These are phyloP conservation scores for Typhlichthys eigenmanni DNA, from an alignment of 2,797 vertebrate genomes.

Conservation along the genomic window DNA sequence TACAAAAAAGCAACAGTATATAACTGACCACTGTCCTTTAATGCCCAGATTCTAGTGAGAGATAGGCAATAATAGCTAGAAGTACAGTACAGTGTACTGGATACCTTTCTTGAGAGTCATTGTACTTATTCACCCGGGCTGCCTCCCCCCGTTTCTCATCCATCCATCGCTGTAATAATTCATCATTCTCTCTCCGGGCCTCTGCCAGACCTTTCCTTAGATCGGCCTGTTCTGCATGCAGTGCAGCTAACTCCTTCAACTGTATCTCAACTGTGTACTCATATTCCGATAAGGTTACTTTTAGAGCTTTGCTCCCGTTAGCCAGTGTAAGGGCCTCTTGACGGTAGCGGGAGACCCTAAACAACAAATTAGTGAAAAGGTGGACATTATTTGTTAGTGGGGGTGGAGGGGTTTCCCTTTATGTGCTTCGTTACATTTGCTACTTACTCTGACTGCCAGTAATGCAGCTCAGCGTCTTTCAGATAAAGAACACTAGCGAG, in stretches of 20 bases:
- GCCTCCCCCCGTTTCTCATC: slow-evolving; percentile 74
- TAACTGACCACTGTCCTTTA: background rate
- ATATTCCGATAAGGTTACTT: slow-evolving; percentile 54
- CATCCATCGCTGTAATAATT: slow-evolving; percentile 73
- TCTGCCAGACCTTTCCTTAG: slow-evolving; percentile 49
- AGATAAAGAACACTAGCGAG: slow-evolving; percentile 69
- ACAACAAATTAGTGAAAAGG: slow-evolving; percentile 1
- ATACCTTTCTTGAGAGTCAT: slow-evolving; percentile 69
- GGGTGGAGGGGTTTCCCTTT: background rate
- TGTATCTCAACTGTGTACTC: slow-evolving; percentile 72
- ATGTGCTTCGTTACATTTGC: background rate
- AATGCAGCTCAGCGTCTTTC: slow-evolving; percentile 78
- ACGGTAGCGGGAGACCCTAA: slow-evolving; percentile 69
- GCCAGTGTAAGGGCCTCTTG: slow-evolving; percentile 72
- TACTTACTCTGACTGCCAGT: slow-evolving; percentile 77
- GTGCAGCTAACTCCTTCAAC: slow-evolving; percentile 61
- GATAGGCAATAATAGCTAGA: background rate
- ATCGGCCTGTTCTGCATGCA: slow-evolving; percentile 53
- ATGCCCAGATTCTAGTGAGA: background rate
- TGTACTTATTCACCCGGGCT: slow-evolving; percentile 71
- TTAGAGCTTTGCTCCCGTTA: slow-evolving; percentile 54
- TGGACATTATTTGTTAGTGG: background rate
- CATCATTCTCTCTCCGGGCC: slow-evolving; percentile 60
- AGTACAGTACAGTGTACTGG: background rate
- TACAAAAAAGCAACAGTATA: slow-evolving; percentile 11